Evolutionary conservation across 1,140 invertebrate genomes (phyloP).

Genomic region (Heliconius hermathena): DNA sequence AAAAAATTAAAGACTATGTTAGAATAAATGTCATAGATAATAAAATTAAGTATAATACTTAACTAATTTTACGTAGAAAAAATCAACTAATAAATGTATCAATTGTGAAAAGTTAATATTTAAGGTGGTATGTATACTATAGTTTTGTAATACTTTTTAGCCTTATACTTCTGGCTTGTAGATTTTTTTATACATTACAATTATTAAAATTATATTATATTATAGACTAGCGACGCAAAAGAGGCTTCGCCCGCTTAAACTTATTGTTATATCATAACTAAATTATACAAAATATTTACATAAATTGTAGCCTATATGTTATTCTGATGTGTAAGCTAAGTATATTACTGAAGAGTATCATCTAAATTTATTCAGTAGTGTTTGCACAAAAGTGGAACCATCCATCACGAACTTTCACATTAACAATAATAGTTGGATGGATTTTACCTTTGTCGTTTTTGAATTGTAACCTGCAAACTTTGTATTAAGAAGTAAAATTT

Average conservation of each 20-base stretch:
- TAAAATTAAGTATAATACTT: not conserved
- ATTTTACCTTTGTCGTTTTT: not conserved
- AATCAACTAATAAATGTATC: not conserved
- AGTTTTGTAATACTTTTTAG: not conserved
- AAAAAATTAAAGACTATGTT: slow-evolving; percentile 5
- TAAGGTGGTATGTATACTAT: slow-evolving; percentile 8
- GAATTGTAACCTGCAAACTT: not conserved
- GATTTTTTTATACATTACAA: not conserved
- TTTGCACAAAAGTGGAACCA: no score
- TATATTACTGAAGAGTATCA: no score
- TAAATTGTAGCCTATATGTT: not conserved
- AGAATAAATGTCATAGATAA: not conserved
- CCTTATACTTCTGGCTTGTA: not conserved
- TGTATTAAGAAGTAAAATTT: not conserved
- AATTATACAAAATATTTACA: no score
- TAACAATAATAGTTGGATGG: no score
- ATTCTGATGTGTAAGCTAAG: not conserved
- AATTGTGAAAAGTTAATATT: not conserved
- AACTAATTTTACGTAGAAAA: not conserved
- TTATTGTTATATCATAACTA: no score
- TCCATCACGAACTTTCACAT: no score
- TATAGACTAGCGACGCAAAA: not conserved
- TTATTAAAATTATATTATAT: not conserved
- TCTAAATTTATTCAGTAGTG: no score
- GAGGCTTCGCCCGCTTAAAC: no score